phyloP scores from a whole-genome alignment of 2,797 vertebrate genomes.

The Rhinatrema bivittatum region DNA sequence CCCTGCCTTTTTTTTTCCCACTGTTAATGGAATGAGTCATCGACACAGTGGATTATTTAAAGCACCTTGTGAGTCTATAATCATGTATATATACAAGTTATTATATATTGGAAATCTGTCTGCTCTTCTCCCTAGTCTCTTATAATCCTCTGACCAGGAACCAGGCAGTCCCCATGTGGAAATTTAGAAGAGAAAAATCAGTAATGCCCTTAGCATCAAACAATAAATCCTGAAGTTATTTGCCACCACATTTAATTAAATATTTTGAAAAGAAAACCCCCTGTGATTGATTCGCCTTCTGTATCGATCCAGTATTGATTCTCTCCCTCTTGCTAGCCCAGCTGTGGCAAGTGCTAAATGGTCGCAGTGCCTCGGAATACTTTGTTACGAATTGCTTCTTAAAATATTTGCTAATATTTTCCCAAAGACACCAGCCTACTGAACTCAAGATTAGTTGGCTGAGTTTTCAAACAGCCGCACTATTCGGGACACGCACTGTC shows the following conservation, averaged over 20 bases:
- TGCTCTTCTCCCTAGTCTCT: conserved; percentile 74
- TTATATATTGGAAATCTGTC: conserved; percentile 92
- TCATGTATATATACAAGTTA: conserved; percentile 85
- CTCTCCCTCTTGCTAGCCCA: conserved; percentile 63
- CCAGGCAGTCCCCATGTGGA: conserved; percentile 65
- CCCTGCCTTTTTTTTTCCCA: too few relatives aligned
- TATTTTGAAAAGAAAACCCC: conserved; percentile 86
- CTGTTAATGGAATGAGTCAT: conserved; percentile 74
- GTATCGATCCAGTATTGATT: conserved; percentile 80
- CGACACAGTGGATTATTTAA: conserved; percentile 77
- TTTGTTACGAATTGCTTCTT: conserved; percentile 51
- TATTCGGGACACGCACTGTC: too few relatives aligned
- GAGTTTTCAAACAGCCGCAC: conserved; percentile 1
- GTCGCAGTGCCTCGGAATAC: conserved; percentile 60
- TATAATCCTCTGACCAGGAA: conserved; percentile 73
- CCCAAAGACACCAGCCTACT: conserved; percentile 26
- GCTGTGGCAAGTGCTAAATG: conserved; percentile 77
- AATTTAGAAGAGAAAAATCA: conserved; percentile 80
- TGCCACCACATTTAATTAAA: conserved; percentile 88
- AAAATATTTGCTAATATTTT: conserved; percentile 34
- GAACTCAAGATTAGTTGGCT: conserved; percentile 16
- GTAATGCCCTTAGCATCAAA: conserved; percentile 88
- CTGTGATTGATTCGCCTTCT: conserved; percentile 77
- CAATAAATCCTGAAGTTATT: conserved; percentile 85
- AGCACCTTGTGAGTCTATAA: conserved; percentile 75